These are phyloP conservation scores for Brachionus rotundiformis DNA, from an alignment of 1,140 invertebrate species.

Conservation along the genomic window DNA sequence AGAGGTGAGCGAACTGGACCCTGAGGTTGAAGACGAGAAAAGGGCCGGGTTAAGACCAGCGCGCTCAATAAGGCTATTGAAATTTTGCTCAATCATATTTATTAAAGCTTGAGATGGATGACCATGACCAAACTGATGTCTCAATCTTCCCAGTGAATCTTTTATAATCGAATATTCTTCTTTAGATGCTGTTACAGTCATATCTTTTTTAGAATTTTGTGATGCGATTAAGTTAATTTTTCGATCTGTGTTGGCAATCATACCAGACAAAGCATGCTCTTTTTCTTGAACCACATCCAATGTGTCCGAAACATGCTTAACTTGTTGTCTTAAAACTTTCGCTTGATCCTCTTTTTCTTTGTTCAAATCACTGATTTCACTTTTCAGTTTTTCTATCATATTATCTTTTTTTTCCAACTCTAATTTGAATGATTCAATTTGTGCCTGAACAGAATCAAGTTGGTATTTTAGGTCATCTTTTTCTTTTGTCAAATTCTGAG, in stretches of 20 bases:
- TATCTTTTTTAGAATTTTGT: slow-evolving; percentile 2
- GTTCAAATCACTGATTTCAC: neutral
- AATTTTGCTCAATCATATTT: slow-evolving; percentile 40
- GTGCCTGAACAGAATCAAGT: neutral
- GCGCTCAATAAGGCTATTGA: neutral
- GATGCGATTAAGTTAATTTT: slow-evolving; percentile 19
- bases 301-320: slow-evolving; percentile 23
- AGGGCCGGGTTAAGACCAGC: neutral
- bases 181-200: neutral
- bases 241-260: slow-evolving; percentile 33
- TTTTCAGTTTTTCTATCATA: slow-evolving; percentile 21
- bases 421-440: neutral
- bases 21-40: slow-evolving; percentile 1
- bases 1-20: slow-evolving; percentile 26
- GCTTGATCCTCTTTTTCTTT: slow-evolving; percentile 20
- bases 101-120: slow-evolving; percentile 25
- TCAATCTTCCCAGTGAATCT: neutral
- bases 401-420: neutral
- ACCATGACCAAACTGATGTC: neutral
- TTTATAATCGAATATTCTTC: slow-evolving; percentile 14
- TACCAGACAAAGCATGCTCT: slow-evolving; percentile 37
- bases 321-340: slow-evolving; percentile 33
- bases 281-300: slow-evolving; percentile 48
- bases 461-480: slow-evolving; percentile 35
- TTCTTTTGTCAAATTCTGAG: slow-evolving; percentile 30